phyloP scores from a whole-genome alignment of 2,888 invertebrate species.

The Scaptodrosophila latifasciaeformis region DNA sequence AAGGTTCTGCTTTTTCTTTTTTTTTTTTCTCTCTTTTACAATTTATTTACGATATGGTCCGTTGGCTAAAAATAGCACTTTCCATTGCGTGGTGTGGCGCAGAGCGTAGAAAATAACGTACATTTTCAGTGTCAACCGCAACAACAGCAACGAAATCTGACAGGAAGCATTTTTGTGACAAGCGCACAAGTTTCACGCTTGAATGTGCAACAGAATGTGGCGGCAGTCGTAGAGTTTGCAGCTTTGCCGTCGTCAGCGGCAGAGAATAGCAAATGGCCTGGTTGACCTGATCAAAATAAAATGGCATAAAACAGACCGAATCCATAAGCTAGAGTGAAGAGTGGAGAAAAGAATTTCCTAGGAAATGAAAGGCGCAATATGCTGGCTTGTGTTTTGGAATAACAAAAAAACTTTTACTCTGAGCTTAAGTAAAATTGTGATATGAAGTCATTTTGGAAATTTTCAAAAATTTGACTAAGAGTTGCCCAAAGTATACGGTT shows the following conservation, averaged over 20 bases:
- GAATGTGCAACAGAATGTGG: slow-evolving; percentile 57
- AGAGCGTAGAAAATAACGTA: background rate
- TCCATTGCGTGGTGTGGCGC: background rate
- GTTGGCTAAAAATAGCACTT: background rate
- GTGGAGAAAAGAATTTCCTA: no score
- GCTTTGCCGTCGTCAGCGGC: slow-evolving; percentile 34
- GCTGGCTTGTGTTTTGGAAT: slow-evolving; percentile 33
- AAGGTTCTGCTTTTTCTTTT: no score
- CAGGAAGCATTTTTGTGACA: slow-evolving; percentile 73
- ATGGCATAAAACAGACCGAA: slow-evolving; percentile 31
- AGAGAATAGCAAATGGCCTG: background rate
- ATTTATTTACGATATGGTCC: no score
- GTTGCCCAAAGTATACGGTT: no score
- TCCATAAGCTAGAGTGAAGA: slow-evolving; percentile 7
- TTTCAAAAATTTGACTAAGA: no score
- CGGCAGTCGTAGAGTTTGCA: slow-evolving; percentile 17
- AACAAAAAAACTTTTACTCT: no score
- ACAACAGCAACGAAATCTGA: slow-evolving; percentile 61
- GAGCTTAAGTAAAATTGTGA: background rate
- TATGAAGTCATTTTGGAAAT: no score
- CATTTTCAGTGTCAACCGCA: slow-evolving; percentile 25
- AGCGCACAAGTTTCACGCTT: slow-evolving; percentile 72
- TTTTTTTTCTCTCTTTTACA: slow-evolving; percentile 45
- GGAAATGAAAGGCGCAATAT: slow-evolving; percentile 49
- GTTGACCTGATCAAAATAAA: slow-evolving; percentile 26